phyloP scores from a whole-genome alignment of 2,797 vertebrate species.

The Malurus splendens region DNA sequence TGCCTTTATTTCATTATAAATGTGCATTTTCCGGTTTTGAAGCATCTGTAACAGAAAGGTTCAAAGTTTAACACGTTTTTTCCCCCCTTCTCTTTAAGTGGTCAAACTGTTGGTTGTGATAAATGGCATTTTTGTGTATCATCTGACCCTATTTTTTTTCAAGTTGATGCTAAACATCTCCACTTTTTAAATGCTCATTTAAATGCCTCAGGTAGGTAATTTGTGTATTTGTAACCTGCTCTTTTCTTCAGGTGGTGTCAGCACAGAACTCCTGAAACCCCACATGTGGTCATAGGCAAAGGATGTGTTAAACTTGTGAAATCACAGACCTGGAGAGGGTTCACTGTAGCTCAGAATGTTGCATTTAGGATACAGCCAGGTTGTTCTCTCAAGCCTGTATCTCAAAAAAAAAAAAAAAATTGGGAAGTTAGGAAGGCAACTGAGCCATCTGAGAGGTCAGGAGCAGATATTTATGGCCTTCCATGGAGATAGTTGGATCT shows the following conservation, averaged over 20 bases:
- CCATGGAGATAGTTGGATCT: neutral
- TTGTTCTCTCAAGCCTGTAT: neutral
- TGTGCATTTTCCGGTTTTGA: neutral
- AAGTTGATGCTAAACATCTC: neutral
- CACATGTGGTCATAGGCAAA: rapidly evolving
- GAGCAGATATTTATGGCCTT: neutral
- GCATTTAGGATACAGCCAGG: neutral
- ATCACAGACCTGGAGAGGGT: neutral
- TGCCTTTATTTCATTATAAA: neutral
- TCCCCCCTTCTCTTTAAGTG: neutral
- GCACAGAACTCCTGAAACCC: neutral
- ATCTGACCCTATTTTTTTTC: neutral
- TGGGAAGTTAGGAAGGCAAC: neutral
- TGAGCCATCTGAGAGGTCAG: neutral
- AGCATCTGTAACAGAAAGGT: neutral
- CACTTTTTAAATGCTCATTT: neutral
- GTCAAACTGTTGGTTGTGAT: neutral
- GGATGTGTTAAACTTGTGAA: neutral
- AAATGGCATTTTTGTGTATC: neutral
- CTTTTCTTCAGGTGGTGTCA: neutral
- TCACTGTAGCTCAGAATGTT: neutral
- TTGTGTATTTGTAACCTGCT: neutral
- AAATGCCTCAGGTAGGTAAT: neutral
- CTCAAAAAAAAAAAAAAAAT: neutral
- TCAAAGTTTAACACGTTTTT: neutral